A percentile compares a stretch with the other conserved stretches of the same genome.
phyloP scores from a whole-genome alignment of 2,888 invertebrate species.

The Eumacrocentrus americanus region DNA sequence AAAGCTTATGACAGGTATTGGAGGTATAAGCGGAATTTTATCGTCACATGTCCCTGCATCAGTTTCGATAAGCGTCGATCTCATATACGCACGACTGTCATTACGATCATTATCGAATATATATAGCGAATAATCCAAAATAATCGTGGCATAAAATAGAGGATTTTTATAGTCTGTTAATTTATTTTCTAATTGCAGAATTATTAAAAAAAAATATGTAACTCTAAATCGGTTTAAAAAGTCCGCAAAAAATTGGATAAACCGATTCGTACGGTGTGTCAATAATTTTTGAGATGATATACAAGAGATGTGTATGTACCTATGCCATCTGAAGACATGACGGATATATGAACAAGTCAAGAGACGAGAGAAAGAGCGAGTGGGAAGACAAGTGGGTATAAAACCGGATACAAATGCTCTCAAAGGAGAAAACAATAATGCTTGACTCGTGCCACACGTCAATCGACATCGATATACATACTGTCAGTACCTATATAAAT shows the following conservation, averaged over 20 bases:
- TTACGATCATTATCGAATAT: constrained; percentile 31
- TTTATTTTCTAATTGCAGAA: too few relatives aligned
- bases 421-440: constrained; percentile 6
- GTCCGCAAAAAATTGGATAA: constrained; percentile 1
- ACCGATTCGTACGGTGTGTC: constrained; percentile 3
- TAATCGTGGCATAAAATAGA: background rate
- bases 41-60: constrained; percentile 15
- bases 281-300: constrained; percentile 11
- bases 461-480: background rate
- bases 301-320: too few relatives aligned
- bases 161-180: too few relatives aligned
- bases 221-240: too few relatives aligned
- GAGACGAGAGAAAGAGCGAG: background rate
- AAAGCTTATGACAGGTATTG: constrained; percentile 33
- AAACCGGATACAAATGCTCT: constrained; percentile 3
- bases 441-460: background rate
- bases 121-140: background rate
- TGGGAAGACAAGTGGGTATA: constrained; percentile 3
- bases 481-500: background rate
- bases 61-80: constrained; percentile 30
- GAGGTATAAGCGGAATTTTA: constrained; percentile 30
- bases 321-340: constrained; percentile 3
- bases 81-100: constrained; percentile 24
- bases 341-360: constrained; percentile 4
- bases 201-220: background rate